These are phyloP conservation scores for Callocephalon fimbriatum DNA, from an alignment of 2,113 vertebrate species.

Conservation along the genomic window DNA sequence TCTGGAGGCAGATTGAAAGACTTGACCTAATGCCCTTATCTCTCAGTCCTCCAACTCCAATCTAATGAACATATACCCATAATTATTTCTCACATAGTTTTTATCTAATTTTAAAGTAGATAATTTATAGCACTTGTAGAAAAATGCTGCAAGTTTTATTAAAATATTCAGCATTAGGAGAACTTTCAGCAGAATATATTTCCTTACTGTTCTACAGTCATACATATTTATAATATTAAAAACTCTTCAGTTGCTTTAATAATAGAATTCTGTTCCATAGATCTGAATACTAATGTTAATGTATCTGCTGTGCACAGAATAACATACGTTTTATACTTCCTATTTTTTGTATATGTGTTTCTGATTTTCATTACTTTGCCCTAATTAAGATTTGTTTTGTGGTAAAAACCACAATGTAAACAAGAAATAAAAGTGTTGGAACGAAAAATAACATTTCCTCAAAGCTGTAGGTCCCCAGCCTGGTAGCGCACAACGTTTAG, in stretches of 20 bases:
- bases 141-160: conserved; percentile 75
- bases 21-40: conserved; percentile 76
- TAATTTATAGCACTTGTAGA: conserved; percentile 78
- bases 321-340: conserved; percentile 3
- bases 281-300: conserved; percentile 74
- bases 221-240: conserved; percentile 81
- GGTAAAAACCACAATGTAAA: background rate
- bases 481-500: background rate
- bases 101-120: conserved; percentile 80
- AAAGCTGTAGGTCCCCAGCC: fast-evolving
- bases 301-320: conserved; percentile 11
- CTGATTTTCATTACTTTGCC: conserved; percentile 9
- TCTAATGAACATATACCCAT: conserved; percentile 76
- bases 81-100: conserved; percentile 82
- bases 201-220: conserved; percentile 72
- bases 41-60: conserved; percentile 58
- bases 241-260: conserved; percentile 75
- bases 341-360: background rate
- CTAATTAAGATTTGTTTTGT: conserved; percentile 51
- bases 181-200: conserved; percentile 79
- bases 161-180: conserved; percentile 77
- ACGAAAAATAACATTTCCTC: background rate
- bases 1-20: conserved; percentile 71
- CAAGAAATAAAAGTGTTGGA: background rate
- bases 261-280: conserved; percentile 67